Evolutionary conservation across 2,888 invertebrate genomes (phyloP).

Genomic region (Gortyna flavago): DNA sequence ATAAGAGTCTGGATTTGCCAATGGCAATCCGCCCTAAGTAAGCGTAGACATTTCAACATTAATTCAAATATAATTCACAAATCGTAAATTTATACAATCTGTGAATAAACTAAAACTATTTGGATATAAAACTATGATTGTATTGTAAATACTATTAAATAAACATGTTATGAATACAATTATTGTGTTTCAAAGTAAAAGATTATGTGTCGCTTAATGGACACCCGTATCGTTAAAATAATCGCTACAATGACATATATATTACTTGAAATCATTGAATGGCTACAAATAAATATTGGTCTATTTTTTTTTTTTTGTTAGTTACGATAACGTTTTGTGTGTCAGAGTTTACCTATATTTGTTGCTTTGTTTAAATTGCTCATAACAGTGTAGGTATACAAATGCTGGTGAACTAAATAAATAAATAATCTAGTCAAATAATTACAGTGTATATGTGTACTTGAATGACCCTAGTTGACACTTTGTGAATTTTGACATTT

Average conservation of each 20-base stretch:
- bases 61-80: neutral
- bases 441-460: constrained; percentile 1
- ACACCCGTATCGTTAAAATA: constrained; percentile 34
- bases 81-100: neutral
- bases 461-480: neutral
- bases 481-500: neutral
- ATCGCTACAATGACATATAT: constrained; percentile 28
- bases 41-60: neutral
- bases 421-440: too few relatives aligned
- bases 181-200: constrained; percentile 9
- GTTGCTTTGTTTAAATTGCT: too few relatives aligned
- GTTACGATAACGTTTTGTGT: too few relatives aligned
- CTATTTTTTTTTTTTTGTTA: too few relatives aligned
- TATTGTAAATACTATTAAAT: constrained; percentile 2
- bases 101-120: neutral
- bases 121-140: neutral
- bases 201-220: constrained; percentile 16
- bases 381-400: too few relatives aligned
- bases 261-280: too few relatives aligned
- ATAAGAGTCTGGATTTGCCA: too few relatives aligned
- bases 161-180: neutral
- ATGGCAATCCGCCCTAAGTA: neutral
- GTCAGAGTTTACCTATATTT: too few relatives aligned
- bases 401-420: too few relatives aligned
- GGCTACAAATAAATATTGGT: constrained; percentile 26